Conservation (phyloP, 2,888 invertebrate genomes). For the Hymenopus coronatus region DNA sequence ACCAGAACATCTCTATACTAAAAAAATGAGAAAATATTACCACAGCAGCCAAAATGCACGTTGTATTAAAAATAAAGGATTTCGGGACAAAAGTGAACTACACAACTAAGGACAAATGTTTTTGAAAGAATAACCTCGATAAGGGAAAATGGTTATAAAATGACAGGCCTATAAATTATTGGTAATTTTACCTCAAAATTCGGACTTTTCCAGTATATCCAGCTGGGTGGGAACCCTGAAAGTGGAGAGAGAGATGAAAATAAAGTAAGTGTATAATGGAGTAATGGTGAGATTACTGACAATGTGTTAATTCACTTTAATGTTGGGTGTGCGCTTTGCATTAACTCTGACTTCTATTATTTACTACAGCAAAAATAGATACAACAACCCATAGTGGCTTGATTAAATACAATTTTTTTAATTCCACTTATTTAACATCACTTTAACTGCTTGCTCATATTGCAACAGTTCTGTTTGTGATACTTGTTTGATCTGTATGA, state of each 20-base stretch:
- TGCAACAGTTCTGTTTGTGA: too few species aligned
- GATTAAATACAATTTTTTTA: too few species aligned
- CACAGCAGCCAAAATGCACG: not conserved
- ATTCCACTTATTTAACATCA: too few species aligned
- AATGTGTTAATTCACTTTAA: too few species aligned
- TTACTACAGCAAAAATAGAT: too few species aligned
- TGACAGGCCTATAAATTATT: not conserved
- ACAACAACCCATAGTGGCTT: too few species aligned
- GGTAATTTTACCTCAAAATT: not conserved
- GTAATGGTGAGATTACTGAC: too few species aligned
- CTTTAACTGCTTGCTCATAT: too few species aligned
- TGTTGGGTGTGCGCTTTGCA: too few species aligned
- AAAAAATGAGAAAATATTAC: not conserved
- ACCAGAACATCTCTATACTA: not conserved
- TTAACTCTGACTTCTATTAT: too few species aligned
- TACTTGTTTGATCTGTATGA: too few species aligned
- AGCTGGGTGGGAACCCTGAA: conserved; percentile 14
- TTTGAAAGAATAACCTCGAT: not conserved
- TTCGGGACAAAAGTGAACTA: not conserved
- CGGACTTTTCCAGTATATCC: conserved; percentile 5
- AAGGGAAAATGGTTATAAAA: not conserved
- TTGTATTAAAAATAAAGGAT: not conserved
- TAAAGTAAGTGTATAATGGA: not conserved
- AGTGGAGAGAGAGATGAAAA: not conserved
- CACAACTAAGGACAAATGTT: not conserved